Evolutionary conservation across 2,113 vertebrate genomes (phyloP).

Genomic region (Cyanocitta stelleri): DNA sequence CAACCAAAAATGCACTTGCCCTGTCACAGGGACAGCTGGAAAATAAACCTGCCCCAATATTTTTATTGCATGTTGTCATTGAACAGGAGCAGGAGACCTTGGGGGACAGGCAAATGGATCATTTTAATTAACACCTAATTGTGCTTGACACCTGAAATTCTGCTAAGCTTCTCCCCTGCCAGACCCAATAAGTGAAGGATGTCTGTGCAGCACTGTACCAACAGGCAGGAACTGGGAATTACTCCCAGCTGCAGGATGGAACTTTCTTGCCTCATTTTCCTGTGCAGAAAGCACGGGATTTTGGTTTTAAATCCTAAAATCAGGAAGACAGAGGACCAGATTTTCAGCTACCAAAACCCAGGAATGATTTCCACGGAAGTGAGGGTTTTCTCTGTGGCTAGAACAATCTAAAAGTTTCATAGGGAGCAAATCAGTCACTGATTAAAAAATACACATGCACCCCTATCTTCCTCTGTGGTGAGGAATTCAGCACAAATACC

Average conservation of each 20-base stretch:
- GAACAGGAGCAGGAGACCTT: background rate
- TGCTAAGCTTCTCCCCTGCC: background rate
- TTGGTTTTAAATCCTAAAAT: background rate
- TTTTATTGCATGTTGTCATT: background rate
- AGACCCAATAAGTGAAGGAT: background rate
- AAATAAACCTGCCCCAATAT: background rate
- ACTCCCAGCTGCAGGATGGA: background rate
- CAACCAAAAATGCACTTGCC: background rate
- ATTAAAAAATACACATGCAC: background rate
- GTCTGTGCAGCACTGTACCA: background rate
- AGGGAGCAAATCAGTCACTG: background rate
- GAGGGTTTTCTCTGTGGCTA: background rate
- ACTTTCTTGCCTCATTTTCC: background rate
- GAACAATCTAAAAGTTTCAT: background rate
- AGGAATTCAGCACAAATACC: background rate
- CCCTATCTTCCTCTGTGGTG: background rate
- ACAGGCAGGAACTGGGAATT: background rate
- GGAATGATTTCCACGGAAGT: background rate
- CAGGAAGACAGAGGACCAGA: background rate
- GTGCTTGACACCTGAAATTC: background rate
- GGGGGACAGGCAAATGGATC: background rate
- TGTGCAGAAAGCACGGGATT: background rate
- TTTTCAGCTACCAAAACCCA: background rate
- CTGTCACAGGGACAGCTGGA: background rate
- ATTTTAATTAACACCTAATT: conserved; percentile 15